Evolutionary conservation across 2,113 vertebrate species (phyloP).

Genomic region (Istiophorus platypterus): DNA sequence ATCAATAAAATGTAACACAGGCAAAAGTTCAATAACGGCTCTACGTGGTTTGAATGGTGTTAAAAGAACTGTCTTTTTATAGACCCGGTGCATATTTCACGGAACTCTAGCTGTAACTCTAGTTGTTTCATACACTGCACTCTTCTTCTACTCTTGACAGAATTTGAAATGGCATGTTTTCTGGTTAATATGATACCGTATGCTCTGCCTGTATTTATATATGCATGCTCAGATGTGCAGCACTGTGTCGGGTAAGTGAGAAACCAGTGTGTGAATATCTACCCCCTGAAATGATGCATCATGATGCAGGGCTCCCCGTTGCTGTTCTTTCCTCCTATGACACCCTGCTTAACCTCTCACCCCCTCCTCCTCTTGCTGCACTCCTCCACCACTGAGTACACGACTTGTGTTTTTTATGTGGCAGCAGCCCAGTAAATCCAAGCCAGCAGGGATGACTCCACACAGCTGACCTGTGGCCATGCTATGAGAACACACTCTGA

Average conservation of each 20-base stretch:
- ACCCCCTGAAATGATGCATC: slow-evolving; percentile 36
- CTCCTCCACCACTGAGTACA: slow-evolving; percentile 27
- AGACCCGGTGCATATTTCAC: slow-evolving; percentile 2
- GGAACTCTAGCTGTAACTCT: slow-evolving; percentile 10
- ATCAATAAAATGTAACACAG: slow-evolving; percentile 35
- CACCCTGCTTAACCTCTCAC: slow-evolving; percentile 46
- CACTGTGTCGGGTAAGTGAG: slow-evolving; percentile 47
- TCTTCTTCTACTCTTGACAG: slow-evolving; percentile 29
- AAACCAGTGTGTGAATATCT: slow-evolving; percentile 39
- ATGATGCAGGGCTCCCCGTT: slow-evolving; percentile 49
- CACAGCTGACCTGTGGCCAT: slow-evolving; percentile 28
- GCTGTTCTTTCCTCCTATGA: slow-evolving; percentile 49
- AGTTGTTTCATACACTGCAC: slow-evolving; percentile 8
- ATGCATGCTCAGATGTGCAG: slow-evolving; percentile 47
- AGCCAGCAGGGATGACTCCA: slow-evolving; percentile 26
- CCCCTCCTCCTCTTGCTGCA: slow-evolving; percentile 29
- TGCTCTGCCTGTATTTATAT: neutral
- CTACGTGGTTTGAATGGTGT: neutral
- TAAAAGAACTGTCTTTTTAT: neutral
- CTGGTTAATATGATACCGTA: slow-evolving; percentile 34
- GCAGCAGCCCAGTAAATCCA: slow-evolving; percentile 51
- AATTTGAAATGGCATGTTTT: slow-evolving; percentile 34
- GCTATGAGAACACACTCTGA: slow-evolving; percentile 32
- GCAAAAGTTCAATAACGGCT: neutral
- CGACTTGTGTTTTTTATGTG: slow-evolving; percentile 54